Evolutionary conservation across 2,797 vertebrate species (phyloP).

Genomic region (Phalloptychus januarius): DNA sequence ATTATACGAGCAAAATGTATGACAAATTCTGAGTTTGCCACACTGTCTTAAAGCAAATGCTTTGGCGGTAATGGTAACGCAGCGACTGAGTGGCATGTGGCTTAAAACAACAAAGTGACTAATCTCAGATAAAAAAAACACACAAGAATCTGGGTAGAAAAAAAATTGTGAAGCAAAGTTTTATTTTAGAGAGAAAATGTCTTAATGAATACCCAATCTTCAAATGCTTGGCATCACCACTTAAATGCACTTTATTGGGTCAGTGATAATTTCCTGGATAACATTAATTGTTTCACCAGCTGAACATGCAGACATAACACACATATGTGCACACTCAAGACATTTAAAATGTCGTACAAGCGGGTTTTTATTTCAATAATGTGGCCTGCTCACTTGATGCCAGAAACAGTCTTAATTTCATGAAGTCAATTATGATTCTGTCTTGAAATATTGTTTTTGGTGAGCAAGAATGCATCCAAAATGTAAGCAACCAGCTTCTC

Average conservation of each 20-base stretch:
- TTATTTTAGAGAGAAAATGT: no score
- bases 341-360: background rate
- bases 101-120: background rate
- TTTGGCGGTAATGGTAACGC: background rate
- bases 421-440: background rate
- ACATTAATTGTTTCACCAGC: background rate
- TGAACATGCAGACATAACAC: background rate
- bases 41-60: background rate
- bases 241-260: background rate
- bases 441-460: background rate
- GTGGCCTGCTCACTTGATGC: background rate
- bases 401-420: background rate
- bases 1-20: background rate
- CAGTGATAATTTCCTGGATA: background rate
- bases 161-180: no score
- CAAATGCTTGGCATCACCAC: background rate
- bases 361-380: background rate
- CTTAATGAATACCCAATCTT: background rate
- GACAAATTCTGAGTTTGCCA: background rate
- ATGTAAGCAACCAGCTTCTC: background rate
- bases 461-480: background rate
- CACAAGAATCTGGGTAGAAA: no score
- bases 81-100: background rate
- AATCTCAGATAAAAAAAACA: no score
- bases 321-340: background rate